Evolutionary conservation across 2,888 invertebrate species (phyloP), one percentile per base, ranked within the genome.

Genomic region (Conomelus anceps): DNA sequence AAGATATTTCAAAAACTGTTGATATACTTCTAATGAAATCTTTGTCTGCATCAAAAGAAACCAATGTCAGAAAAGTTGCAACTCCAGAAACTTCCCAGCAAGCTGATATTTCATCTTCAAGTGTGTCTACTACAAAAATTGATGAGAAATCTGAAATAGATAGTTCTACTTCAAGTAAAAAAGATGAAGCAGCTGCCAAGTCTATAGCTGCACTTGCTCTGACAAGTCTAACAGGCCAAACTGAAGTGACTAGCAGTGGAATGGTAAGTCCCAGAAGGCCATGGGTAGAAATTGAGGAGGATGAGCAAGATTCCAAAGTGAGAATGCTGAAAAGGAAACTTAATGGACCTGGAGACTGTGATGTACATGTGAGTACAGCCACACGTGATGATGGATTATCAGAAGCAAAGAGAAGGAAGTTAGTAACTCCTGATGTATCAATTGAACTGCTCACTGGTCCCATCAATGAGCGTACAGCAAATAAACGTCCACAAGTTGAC

Each of bases 351-450:
- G n/a, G 85, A 23, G 22, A 85, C 22, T 88, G 84, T 85, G 29
- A 85, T 85, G 85, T 89, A 34, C 22, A 84, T 89, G 34, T 84
- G 29, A 86, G 86, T n/a, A 34, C 88, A 41, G 22, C 84, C 24
- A 84, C 23, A 41, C 22, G 87, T 87, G 34, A 86, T 24, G 86
- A 86, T 86, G 87, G 90, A 34, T 90, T 90, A 1, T 89, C 90
- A 24, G 91, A 91, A 9, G 90, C 90, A 11, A 92, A 92, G 84
- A 91, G 91, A 23, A 88, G 91, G 22, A 89, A 91, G 88, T 90
- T 91, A 22, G 91, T 92, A 11, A 91, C 91, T 17, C 92, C 92
- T 0, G 91, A 91, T 87, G 92, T 92, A 9, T 92, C 92, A 13
- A 92, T 92, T 23, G 91, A 92, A 88, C 63, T 92, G 22, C 91